These are phyloP conservation scores for Phortica okadai DNA, from an alignment of 2,888 invertebrate species.

Conservation along the genomic window DNA sequence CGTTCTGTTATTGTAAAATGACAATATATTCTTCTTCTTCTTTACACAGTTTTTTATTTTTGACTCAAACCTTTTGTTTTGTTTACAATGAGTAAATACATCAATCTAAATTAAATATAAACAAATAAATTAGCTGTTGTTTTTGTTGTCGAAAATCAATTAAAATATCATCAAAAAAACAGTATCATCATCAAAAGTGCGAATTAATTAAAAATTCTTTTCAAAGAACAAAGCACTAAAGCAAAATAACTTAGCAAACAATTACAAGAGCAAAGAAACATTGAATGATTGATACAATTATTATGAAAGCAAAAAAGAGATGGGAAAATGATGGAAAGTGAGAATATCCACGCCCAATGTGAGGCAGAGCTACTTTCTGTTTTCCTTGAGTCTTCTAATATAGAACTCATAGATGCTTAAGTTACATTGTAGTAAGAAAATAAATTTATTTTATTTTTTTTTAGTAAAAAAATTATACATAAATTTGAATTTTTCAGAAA, in stretches of 20 bases:
- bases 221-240: not conserved
- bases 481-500: no score
- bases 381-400: no score
- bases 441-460: no score
- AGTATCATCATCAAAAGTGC: not conserved
- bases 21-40: no score
- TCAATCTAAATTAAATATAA: conserved; percentile 14
- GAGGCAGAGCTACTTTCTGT: no score
- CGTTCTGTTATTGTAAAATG: no score
- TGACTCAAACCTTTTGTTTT: not conserved
- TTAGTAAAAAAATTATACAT: no score
- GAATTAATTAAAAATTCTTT: conserved; percentile 21
- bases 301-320: no score
- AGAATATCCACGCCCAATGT: no score
- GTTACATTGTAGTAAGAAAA: no score
- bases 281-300: not conserved
- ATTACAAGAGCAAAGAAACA: not conserved
- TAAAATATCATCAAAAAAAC: conserved; percentile 5
- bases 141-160: conserved; percentile 14
- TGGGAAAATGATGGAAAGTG: no score
- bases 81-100: not conserved
- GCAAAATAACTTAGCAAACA: not conserved
- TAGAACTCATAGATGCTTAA: no score
- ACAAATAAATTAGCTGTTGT: conserved; percentile 14
- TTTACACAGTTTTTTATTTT: not conserved